A percentile compares a stretch with the other conserved stretches of the same genome.
Evolutionary conservation across 2,797 vertebrate species (phyloP).

Genomic region (Pangasius djambal): DNA sequence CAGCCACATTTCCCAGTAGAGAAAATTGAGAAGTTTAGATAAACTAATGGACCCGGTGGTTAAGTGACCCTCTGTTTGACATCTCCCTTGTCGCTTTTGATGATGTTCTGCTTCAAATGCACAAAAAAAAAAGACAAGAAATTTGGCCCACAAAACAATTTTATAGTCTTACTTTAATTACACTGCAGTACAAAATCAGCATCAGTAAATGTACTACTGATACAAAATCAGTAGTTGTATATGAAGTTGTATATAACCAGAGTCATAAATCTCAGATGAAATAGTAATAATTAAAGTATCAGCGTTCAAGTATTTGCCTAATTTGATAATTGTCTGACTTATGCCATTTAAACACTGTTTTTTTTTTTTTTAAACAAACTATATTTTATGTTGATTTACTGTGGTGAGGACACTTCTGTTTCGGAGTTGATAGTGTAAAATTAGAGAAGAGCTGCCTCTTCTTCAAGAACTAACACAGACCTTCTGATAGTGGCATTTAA

Average conservation of each 20-base stretch:
- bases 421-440: background rate
- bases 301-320: background rate
- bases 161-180: background rate
- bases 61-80: background rate
- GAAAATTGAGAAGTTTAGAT: constrained; percentile 8
- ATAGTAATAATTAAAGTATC: background rate
- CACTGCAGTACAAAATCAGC: background rate
- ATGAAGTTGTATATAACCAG: background rate
- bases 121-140: background rate
- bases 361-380: background rate
- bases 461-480: constrained; percentile 18
- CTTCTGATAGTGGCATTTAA: constrained; percentile 44
- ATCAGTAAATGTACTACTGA: background rate
- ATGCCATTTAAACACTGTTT: background rate
- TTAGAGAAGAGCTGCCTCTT: background rate
- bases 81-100: background rate
- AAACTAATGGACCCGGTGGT: constrained; percentile 5
- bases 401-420: background rate
- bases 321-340: background rate
- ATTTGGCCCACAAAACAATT: background rate
- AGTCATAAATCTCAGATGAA: background rate
- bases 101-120: background rate
- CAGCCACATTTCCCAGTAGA: constrained; percentile 18
- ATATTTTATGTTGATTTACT: background rate
- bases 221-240: no score